Base-by-base conservation (phyloP, 2,113 vertebrate genomes). In the Entomyzon cyanotis region DNA sequence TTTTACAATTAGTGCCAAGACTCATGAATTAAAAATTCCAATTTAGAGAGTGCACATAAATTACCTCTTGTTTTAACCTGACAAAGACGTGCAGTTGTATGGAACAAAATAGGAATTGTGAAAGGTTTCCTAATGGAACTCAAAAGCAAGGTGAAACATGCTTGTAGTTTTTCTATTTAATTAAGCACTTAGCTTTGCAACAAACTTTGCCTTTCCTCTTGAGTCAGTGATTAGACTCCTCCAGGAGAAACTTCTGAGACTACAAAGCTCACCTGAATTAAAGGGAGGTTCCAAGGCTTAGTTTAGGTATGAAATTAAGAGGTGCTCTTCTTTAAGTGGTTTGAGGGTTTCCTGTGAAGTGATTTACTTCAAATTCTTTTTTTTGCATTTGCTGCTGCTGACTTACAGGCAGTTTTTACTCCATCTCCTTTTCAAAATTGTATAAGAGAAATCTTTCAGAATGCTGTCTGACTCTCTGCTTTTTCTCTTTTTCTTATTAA, bases 141-240 rank as follows among this genome's bases (percentile, higher is more conserved):
- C 39, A 53, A 81, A 93, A 91, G 83, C 93, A 95, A 96, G 94
- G 84, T 85, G 84, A 79, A 96, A 97, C 93, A 84, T 83, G 89
- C 75, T 91, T 55, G 16, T 42, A 65, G 59, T 44, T 62, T 85
- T 91, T 93, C 9, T 47, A 1, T 89, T 96, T 96, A 95, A 94
- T 96, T 93, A 94, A 85, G 59, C 11, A 22, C 78, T 89, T 82
- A 50, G 25, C 24, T 71, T 87, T 93, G 75, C 44, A 87, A 15
- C 44, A 94, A 46, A 65, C 59, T 50, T 58, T 64, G 30, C 65
- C 53, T 69, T 91, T 62, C 49, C 37, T 83, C 41, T 41, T 4
- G 35, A 78, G 56, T 49, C 63, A 1, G 1, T 52, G 60, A 55
- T 84, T 78, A 75, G 79, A 17, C 71, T 76, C 9, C 20, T 83